Percentiles rank a stretch among this genome's conserved stretches.
phyloP scores from a whole-genome alignment of 2,797 vertebrate genomes.

The Phaenicophaeus curvirostris region DNA sequence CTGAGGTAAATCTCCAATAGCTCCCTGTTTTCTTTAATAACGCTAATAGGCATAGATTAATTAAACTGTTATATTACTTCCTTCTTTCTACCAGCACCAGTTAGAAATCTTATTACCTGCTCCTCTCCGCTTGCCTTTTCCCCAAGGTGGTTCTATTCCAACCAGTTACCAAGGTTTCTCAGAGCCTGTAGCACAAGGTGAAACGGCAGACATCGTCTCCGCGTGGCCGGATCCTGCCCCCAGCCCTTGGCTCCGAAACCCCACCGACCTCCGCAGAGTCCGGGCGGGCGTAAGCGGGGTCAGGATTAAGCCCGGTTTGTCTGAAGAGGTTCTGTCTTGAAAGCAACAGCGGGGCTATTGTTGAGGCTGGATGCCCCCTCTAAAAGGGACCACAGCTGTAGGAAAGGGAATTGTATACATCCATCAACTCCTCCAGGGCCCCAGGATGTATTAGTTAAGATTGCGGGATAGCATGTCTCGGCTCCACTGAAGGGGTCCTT shows the following conservation, averaged over 20 bases:
- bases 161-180: constrained; percentile 61
- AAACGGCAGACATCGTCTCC: not conserved
- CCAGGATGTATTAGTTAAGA: constrained; percentile 71
- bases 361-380: constrained; percentile 59
- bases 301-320: constrained; percentile 33
- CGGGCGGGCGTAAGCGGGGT: not conserved
- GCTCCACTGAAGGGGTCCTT: constrained; percentile 69
- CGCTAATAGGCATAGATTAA: constrained; percentile 46
- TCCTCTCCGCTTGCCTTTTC: constrained; percentile 32
- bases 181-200: constrained; percentile 46
- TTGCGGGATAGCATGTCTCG: constrained; percentile 66
- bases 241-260: not conserved
- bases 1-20: constrained; percentile 43
- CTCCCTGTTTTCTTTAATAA: constrained; percentile 64
- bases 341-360: constrained; percentile 71
- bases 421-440: constrained; percentile 71
- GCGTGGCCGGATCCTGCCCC: not conserved
- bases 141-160: constrained; percentile 49
- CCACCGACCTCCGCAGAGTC: not conserved
- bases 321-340: constrained; percentile 65
- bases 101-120: constrained; percentile 57
- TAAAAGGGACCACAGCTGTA: constrained; percentile 71
- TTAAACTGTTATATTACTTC: constrained; percentile 53
- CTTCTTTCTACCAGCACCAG: constrained; percentile 38
- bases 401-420: constrained; percentile 70